phyloP scores from a whole-genome alignment of 2,797 vertebrate genomes.

The Picus viridis region DNA sequence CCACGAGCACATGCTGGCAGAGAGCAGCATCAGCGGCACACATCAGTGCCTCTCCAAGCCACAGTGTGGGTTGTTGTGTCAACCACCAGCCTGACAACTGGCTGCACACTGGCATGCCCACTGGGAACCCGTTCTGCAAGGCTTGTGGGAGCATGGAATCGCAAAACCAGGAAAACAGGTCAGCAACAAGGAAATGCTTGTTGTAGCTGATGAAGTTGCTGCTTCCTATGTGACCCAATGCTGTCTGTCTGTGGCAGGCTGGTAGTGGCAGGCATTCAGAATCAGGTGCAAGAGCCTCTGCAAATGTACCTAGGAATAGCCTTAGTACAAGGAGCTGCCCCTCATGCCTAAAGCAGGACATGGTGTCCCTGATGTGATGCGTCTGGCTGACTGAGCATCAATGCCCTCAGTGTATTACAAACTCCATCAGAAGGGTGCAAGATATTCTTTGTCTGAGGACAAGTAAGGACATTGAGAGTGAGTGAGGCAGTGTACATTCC shows the following conservation, averaged over 20 bases:
- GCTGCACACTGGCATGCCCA: background rate
- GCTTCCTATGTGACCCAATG: accelerated
- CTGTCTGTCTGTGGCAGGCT: background rate
- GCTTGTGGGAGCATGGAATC: background rate
- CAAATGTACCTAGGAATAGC: accelerated
- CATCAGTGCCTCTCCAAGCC: background rate
- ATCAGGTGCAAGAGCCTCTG: background rate
- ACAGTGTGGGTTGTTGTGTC: background rate
- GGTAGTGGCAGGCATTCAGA: accelerated
- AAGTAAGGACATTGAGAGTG: background rate
- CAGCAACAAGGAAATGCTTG: background rate
- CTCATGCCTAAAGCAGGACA: background rate
- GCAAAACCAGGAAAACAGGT: background rate
- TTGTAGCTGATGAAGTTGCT: background rate
- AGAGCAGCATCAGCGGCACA: background rate
- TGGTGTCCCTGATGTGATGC: background rate
- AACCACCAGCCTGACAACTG: background rate
- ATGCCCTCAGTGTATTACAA: background rate
- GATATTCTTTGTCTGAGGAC: background rate
- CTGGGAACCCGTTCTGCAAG: constrained; percentile 44
- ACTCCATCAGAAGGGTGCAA: accelerated
- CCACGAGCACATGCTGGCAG: background rate
- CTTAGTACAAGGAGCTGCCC: background rate
- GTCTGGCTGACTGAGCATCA: background rate
- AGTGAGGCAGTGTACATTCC: accelerated